A percentile compares a stretch with the other conserved stretches of the same genome.
phyloP scores from a whole-genome alignment of 2,797 vertebrate species.

The Sebastes matsubarae region DNA sequence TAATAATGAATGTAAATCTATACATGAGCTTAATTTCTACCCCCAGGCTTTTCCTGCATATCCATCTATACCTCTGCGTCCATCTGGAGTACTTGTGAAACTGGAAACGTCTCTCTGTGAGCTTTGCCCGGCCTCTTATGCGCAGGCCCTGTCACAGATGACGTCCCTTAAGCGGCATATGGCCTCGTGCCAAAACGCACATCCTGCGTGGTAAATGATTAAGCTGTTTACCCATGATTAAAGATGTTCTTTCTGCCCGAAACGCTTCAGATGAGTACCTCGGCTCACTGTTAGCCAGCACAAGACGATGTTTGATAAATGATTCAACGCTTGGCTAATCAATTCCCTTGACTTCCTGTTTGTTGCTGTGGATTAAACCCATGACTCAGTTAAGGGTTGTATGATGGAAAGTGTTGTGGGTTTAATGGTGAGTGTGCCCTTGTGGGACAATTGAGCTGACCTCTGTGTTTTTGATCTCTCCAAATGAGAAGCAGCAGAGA shows the following conservation, averaged over 20 bases:
- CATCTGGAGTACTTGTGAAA: background rate
- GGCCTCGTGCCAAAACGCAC: slow-evolving; percentile 39
- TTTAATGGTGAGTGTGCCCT: background rate
- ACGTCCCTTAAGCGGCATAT: slow-evolving; percentile 1
- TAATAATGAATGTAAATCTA: background rate
- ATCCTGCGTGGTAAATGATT: slow-evolving; percentile 64
- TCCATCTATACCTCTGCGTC: background rate
- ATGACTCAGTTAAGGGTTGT: slow-evolving; percentile 1
- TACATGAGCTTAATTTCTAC: background rate
- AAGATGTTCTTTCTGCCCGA: slow-evolving; percentile 45
- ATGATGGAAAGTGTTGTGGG: background rate
- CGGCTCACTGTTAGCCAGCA: slow-evolving; percentile 17
- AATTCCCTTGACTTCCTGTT: slow-evolving; percentile 37
- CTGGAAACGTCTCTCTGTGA: background rate
- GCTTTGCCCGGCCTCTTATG: background rate
- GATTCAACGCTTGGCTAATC: slow-evolving; percentile 52
- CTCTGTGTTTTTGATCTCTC: slow-evolving; percentile 1
- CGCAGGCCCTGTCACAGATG: background rate
- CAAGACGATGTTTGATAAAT: slow-evolving; percentile 57
- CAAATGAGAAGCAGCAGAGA: background rate
- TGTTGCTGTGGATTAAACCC: slow-evolving; percentile 38
- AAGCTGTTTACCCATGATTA: slow-evolving; percentile 62
- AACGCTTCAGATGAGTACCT: slow-evolving; percentile 39
- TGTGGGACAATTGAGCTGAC: background rate
- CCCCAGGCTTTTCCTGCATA: background rate